A percentile compares a stretch with the other conserved stretches of the same genome.
Conservation (phyloP, 2,888 invertebrate genomes). For the Marronus borbonicus region DNA sequence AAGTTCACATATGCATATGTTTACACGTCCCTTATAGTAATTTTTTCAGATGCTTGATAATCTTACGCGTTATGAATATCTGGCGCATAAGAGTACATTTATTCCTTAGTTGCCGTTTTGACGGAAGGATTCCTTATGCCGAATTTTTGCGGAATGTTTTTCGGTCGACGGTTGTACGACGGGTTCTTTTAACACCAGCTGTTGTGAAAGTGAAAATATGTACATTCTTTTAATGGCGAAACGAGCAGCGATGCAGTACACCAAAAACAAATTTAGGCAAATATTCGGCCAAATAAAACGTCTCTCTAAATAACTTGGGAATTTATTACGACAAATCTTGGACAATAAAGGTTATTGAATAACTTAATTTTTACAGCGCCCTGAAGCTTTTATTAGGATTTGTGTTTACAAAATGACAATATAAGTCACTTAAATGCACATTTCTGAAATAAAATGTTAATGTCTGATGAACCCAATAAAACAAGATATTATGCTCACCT, state of each 20-base stretch:
- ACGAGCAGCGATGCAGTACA: background rate
- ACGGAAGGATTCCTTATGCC: background rate
- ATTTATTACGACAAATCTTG: slow-evolving; percentile 24
- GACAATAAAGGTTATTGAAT: no score
- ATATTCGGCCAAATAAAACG: slow-evolving; percentile 1
- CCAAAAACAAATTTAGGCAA: slow-evolving; percentile 7
- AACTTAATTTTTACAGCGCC: no score
- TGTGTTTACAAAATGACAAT: no score
- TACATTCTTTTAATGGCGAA: background rate
- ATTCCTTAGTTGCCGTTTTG: background rate
- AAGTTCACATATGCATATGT: slow-evolving; percentile 32
- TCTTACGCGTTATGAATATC: background rate
- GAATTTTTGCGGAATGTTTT: slow-evolving; percentile 21
- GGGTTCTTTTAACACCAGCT: slow-evolving; percentile 2
- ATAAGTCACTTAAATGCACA: no score
- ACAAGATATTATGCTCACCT: no score
- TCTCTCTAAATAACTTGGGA: slow-evolving; percentile 4
- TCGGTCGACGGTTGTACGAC: slow-evolving; percentile 12
- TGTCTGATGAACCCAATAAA: no score
- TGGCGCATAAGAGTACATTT: background rate
- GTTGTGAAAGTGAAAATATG: slow-evolving; percentile 24
- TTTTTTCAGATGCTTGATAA: slow-evolving; percentile 6
- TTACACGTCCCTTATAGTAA: slow-evolving; percentile 14
- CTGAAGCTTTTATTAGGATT: no score
- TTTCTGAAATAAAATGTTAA: no score